Conservation (phyloP, 2,888 invertebrate genomes). For the Tenthredo distinguenda region DNA sequence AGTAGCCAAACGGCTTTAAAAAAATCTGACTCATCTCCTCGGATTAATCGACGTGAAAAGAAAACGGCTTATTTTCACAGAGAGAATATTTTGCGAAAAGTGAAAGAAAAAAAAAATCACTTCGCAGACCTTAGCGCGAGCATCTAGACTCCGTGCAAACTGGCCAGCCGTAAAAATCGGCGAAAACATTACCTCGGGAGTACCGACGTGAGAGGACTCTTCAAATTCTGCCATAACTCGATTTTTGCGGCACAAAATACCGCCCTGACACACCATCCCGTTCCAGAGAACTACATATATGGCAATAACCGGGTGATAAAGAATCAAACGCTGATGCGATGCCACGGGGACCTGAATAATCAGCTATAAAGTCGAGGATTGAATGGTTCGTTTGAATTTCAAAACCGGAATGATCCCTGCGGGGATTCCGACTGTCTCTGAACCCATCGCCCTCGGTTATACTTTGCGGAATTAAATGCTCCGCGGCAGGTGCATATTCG, state of each 20-base stretch:
- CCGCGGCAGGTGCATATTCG: neutral
- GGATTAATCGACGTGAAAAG: neutral
- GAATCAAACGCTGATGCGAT: neutral
- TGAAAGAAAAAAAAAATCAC: neutral
- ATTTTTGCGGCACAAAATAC: neutral
- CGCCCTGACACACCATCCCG: neutral
- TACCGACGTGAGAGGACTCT: neutral
- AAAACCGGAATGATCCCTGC: neutral
- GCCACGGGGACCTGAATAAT: neutral
- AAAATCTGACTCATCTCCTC: neutral
- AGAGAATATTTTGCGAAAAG: neutral
- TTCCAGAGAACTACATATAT: neutral
- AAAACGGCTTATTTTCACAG: neutral
- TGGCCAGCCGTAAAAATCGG: neutral
- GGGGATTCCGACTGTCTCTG: neutral
- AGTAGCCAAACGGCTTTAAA: neutral
- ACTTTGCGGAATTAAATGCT: neutral
- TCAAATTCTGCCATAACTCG: neutral
- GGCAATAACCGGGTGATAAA: neutral
- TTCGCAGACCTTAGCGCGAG: no score
- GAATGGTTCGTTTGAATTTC: constrained; percentile 23
- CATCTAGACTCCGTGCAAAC: neutral
- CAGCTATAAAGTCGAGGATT: neutral
- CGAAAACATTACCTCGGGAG: neutral
- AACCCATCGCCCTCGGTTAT: neutral